Base-by-base conservation (phyloP, 2,888 invertebrate genomes). In the Eurytoma californica region DNA sequence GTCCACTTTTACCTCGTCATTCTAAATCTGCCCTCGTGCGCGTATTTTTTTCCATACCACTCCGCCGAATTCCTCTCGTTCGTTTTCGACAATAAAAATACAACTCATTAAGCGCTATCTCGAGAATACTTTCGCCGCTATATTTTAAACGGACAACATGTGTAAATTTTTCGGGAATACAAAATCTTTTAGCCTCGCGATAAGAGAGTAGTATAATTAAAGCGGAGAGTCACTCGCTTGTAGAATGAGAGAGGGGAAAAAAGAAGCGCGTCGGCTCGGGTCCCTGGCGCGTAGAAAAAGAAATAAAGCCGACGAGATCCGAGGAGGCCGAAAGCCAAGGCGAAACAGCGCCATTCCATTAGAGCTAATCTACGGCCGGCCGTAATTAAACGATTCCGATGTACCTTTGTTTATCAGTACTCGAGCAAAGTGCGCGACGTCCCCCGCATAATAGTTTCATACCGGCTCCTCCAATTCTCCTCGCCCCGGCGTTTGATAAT, bases 361-460 rank as follows among this genome's bases (percentile, higher is more conserved):
- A 88, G 87, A 84, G 86, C 86, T 88, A 88, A 88, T 88, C 87
- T 87, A 82, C 79, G 84, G 81, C 80, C 82, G 80, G 78, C 81
- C 84, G 87, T 88, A 88, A 89, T 89, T 89, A 88, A 89, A 88
- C 87, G 86, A 85, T 88, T 87, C 83, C 86, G 84, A 86, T 87
- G 86, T 86, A 86, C 84, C 84, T 85, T 86, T 86, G 86, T 87
- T 87, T 86, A 86, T 87, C 86, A 86, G 82, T 61, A 68, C 24
- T 47, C 47, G 30, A 63, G 69, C 63, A 49, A 57, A 65, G 28
- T 28, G 28, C 61, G n/a, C 63, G 13, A 4, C n/a, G 18, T 18
- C 39, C 47, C 39, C 63, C 47, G 7, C 24, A 20, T 30, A 60
- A 60, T 28, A 28, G 39, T 61, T n/a, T 13, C 39, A 28, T 61